Base-by-base conservation (phyloP, 2,888 invertebrate genomes). In the Hermodice carunculata region DNA sequence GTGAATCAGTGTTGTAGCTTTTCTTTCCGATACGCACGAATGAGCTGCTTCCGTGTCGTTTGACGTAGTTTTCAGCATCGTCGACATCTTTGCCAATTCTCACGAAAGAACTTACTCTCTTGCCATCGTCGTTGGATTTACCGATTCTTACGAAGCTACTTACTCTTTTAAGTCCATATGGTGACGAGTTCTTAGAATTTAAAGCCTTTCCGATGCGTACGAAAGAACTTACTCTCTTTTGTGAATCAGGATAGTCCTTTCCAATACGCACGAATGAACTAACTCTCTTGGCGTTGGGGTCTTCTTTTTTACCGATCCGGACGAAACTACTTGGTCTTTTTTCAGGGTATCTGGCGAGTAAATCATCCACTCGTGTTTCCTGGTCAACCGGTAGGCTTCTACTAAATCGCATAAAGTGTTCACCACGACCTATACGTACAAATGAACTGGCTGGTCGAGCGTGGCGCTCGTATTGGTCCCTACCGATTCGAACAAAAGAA, bases 161-260 rank as follows among this genome's bases (percentile, higher is more conserved):
- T 24, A 37, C 51, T 29, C 60, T 31, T 28, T 60, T 60, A n/a
- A n/a, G n/a, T n/a, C n/a, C n/a, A n/a, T n/a, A n/a, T n/a, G n/a
- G n/a, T n/a, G n/a, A n/a, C n/a, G n/a, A n/a, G n/a, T n/a, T n/a
- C n/a, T n/a, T n/a, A n/a, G n/a, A n/a, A n/a, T n/a, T n/a, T n/a
- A n/a, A n/a, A n/a, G n/a, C n/a, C 52, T 67, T 62, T 11, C 67
- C 67, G 29, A 67, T 64, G 8, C 67, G 31, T 14, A 67, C 64
- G 40, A 67, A 67, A 24, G 61, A 46, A 42, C 66, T 66, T 4
- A 63, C 62, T 22, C 64, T 51, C 34, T 64, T 67, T 4, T 65
- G 49, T 32, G 43, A 19, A 42, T 52, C 31, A 11, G 42, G 51
- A 26, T 19, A 8, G 14, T 40, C 26, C n/a, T 60, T 60, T 11